Evolutionary conservation across 2,113 vertebrate genomes (phyloP), one percentile per base, ranked within the genome.

Genomic region (Cryptomyrus ogoouensis): DNA sequence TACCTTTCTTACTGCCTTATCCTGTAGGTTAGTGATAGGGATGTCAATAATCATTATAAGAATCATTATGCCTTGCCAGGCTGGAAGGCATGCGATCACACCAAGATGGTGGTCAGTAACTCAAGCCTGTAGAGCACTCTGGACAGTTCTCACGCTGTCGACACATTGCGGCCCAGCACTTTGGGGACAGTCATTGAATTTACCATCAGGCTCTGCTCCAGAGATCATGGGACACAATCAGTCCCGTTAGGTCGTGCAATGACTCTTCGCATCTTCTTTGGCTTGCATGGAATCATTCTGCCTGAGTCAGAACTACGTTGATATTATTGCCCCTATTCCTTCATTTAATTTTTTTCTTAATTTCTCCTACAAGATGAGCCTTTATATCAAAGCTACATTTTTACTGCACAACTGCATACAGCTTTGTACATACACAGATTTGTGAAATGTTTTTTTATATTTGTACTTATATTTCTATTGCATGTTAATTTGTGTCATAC

Each of bases 201-300:
- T 88, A 31, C 35, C 86, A 58, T 58, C 86, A 88, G 52, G 52
- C 13, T 35, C 86, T 56, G 50, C 86, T 88, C 52, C 52, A 35
- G 62, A 27, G 8, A 9, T 7, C 87, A 17, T 56, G 50, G 31
- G 52, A 39, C 21, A 53, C 52, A 39, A 19, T 56, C 27, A 19
- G 19, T 10, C 87, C 53, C 39, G 12, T 24, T 10, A 21, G 4
- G 1, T 24, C 24, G 35, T 19, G 52, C 86, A 56, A 1, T 90
- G 90, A 91, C 89, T 93, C 93, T 90, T 17, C 89, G 80, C 90
- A 50, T 91, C 88, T 66, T 70, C 89, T 6, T n/a, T 56, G 3
- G 31, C 4, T 24, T 17, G 49, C 24, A 49, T 27, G 42, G 24
- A 19, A 19, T 53, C 8, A 27, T 27, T 49, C 24, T 27, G 12